Conservation (phyloP, 2,113 vertebrate genomes). For the Megaleporinus macrocephalus region DNA sequence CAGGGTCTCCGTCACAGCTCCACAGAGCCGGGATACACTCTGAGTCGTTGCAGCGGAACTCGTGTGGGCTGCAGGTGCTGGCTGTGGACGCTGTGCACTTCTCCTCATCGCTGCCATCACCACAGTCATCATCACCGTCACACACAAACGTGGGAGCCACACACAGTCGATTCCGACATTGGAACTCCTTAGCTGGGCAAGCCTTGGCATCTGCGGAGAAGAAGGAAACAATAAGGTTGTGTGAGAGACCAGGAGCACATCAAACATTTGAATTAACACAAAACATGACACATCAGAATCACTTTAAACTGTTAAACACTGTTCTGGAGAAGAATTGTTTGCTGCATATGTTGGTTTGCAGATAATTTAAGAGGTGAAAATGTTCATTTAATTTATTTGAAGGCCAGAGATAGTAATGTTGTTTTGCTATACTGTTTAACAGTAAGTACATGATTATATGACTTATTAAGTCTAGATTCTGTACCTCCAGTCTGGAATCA, state of each 20-base stretch:
- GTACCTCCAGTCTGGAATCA: no score
- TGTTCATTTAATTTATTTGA: no score
- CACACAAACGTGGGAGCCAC: constrained; percentile 88
- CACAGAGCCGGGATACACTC: constrained; percentile 90
- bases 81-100: constrained; percentile 83
- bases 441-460: no score
- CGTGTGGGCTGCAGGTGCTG: constrained; percentile 86
- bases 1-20: constrained; percentile 92
- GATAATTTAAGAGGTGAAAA: no score
- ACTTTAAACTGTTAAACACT: no score
- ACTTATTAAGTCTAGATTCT: no score
- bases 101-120: constrained; percentile 89
- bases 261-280: no score
- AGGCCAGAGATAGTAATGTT: no score
- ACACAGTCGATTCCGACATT: constrained; percentile 89
- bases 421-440: no score
- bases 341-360: no score
- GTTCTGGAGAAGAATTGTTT: no score
- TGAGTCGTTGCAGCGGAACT: constrained; percentile 93
- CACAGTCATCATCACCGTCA: constrained; percentile 90
- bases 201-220: constrained; percentile 73
- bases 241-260: not conserved
- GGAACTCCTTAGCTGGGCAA: constrained; percentile 89
- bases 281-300: no score
- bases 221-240: not conserved